Percentiles rank a stretch among this genome's conserved stretches.
phyloP scores from a whole-genome alignment of 2,888 invertebrate genomes.

The Nomada fucata region DNA sequence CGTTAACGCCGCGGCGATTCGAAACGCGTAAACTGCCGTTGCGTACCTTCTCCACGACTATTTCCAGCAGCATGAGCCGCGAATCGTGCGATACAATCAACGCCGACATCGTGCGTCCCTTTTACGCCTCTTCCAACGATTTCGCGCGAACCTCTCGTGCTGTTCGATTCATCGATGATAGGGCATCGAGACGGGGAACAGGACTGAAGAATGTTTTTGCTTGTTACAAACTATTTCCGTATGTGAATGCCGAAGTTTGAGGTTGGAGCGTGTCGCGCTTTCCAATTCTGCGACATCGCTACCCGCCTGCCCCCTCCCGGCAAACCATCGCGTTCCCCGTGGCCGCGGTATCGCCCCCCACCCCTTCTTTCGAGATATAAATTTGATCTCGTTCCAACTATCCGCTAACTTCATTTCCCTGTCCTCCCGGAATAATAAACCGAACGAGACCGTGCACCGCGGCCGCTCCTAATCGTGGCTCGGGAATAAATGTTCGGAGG shows the following conservation, averaged over 20 bases:
- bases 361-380: conserved; percentile 23
- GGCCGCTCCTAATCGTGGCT: conserved; percentile 8
- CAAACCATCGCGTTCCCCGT: conserved; percentile 6
- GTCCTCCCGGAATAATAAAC: conserved; percentile 17
- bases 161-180: conserved; percentile 37
- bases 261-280: conserved; percentile 55
- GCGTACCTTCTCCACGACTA: conserved; percentile 77
- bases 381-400: conserved; percentile 28
- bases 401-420: conserved; percentile 52
- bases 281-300: conserved; percentile 54
- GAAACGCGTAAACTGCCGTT: background rate
- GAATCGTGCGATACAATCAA: conserved; percentile 75
- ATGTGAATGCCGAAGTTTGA: conserved; percentile 33
- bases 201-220: conserved; percentile 45
- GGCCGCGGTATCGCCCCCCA: background rate
- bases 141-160: conserved; percentile 2
- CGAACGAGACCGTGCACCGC: background rate
- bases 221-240: conserved; percentile 39
- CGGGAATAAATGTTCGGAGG: background rate
- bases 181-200: background rate
- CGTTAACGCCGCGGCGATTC: background rate
- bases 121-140: conserved; percentile 4
- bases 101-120: conserved; percentile 72
- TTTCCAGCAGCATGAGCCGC: conserved; percentile 78
- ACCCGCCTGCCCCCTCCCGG: background rate